Conservation (phyloP, 2,888 invertebrate genomes). For the Oeneis ivallda region DNA sequence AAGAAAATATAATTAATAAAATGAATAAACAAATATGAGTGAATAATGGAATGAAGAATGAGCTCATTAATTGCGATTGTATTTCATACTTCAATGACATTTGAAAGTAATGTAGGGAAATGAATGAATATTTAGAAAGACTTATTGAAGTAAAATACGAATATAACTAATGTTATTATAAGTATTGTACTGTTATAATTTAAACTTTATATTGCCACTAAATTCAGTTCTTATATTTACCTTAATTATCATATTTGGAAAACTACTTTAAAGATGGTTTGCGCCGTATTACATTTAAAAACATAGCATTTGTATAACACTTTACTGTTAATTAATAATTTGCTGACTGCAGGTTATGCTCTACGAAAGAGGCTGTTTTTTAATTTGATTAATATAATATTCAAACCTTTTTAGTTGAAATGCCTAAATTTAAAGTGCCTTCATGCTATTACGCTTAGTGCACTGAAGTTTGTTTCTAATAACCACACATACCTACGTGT, state of each 20-base stretch:
- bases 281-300: neutral
- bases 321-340: neutral
- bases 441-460: conserved; percentile 59
- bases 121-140: conserved; percentile 82
- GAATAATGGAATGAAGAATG: conserved; percentile 73
- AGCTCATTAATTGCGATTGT: conserved; percentile 79
- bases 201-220: conserved; percentile 52
- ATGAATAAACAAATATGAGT: conserved; percentile 80
- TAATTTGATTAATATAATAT: conserved; percentile 8
- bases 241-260: conserved; percentile 30
- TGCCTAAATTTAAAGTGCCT: conserved; percentile 72
- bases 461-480: conserved; percentile 41
- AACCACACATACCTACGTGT: conserved; percentile 24
- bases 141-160: conserved; percentile 81
- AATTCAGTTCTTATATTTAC: conserved; percentile 39
- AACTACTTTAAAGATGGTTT: conserved; percentile 31
- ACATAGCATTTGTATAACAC: neutral
- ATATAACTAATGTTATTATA: conserved; percentile 78
- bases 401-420: conserved; percentile 32
- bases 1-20: conserved; percentile 82
- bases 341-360: neutral
- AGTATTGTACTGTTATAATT: conserved; percentile 71
- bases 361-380: neutral
- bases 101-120: conserved; percentile 78
- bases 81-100: conserved; percentile 80